A percentile compares a stretch with the other conserved stretches of the same genome.
These are phyloP conservation scores for Lysiphlebus fabarum DNA, from an alignment of 1,140 invertebrate genomes.

Conservation along the genomic window DNA sequence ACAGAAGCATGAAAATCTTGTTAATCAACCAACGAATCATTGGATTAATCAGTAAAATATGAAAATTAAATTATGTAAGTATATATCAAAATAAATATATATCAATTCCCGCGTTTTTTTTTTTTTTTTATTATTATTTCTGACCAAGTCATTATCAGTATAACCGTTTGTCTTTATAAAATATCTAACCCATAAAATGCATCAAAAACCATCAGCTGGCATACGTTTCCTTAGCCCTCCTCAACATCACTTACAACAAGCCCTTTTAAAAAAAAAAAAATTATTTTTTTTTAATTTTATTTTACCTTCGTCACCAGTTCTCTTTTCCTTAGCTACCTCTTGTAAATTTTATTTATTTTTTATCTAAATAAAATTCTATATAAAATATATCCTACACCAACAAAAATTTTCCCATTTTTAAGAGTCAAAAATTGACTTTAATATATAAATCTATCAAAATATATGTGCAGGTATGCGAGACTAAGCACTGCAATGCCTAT, in stretches of 20 bases:
- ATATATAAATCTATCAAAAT: neutral
- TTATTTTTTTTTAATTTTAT: too few relatives aligned
- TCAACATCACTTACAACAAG: slow-evolving; percentile 1
- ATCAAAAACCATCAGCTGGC: slow-evolving; percentile 20
- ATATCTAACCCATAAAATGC: neutral
- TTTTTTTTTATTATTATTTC: neutral
- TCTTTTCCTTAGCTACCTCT: neutral
- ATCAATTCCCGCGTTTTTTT: neutral
- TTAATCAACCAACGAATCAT: too few relatives aligned
- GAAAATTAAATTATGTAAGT: neutral
- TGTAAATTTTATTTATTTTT: neutral
- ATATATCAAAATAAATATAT: neutral
- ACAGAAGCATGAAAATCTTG: too few relatives aligned
- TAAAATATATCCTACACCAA: too few relatives aligned
- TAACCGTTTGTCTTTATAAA: neutral
- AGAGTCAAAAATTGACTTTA: too few relatives aligned
- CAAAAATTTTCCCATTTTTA: too few relatives aligned
- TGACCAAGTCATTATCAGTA: neutral
- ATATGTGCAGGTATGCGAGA: slow-evolving; percentile 28
- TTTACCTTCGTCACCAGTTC: slow-evolving; percentile 1
- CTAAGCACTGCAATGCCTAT: slow-evolving; percentile 15
- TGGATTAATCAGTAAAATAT: too few relatives aligned
- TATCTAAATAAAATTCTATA: neutral
- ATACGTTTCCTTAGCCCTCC: slow-evolving; percentile 7
- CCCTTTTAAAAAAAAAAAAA: neutral